phyloP scores from a whole-genome alignment of 2,888 invertebrate genomes.

The Boloria selene region DNA sequence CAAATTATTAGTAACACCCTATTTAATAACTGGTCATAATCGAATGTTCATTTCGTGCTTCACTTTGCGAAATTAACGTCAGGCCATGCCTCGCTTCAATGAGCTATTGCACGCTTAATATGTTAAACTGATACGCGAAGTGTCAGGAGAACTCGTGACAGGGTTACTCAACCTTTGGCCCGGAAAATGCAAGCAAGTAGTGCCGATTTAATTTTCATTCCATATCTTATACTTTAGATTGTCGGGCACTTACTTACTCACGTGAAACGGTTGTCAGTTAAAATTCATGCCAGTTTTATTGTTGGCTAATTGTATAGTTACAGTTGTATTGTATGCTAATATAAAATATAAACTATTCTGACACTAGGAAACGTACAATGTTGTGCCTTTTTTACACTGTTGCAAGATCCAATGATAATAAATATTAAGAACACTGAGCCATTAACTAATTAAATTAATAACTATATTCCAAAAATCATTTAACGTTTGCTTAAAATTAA shows the following conservation, averaged over 20 bases:
- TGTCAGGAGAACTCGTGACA: conserved; percentile 44
- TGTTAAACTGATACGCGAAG: conserved; percentile 40
- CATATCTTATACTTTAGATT: conserved; percentile 32
- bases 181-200: conserved; percentile 41
- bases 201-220: conserved; percentile 38
- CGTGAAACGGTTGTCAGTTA: conserved; percentile 37
- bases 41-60: conserved; percentile 35
- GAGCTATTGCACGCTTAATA: conserved; percentile 41
- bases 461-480: neutral
- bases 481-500: neutral
- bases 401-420: neutral
- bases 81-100: conserved; percentile 38
- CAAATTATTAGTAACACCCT: conserved; percentile 29
- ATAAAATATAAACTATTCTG: conserved; percentile 11
- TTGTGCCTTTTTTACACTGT: conserved; percentile 10
- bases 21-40: conserved; percentile 26
- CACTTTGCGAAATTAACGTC: conserved; percentile 41
- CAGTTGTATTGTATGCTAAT: conserved; percentile 28
- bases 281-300: conserved; percentile 32
- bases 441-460: no score
- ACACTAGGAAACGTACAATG: conserved; percentile 11
- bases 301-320: conserved; percentile 24
- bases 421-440: neutral
- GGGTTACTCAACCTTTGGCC: conserved; percentile 43
- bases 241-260: conserved; percentile 29